phyloP scores from a whole-genome alignment of 2,113 vertebrate species.

The Ancistrus triradiatus region DNA sequence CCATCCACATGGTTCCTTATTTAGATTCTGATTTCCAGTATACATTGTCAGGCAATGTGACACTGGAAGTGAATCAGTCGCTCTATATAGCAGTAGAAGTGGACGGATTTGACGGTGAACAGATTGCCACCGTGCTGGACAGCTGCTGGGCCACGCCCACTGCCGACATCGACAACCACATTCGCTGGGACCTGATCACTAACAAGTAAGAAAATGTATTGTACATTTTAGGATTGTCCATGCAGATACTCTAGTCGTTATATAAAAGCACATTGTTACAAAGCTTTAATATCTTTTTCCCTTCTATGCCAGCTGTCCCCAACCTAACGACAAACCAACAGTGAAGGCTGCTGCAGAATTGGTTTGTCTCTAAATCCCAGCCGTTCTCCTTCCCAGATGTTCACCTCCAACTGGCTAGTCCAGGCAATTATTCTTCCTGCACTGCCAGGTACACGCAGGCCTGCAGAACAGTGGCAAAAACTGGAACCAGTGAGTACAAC shows the following conservation, averaged over 20 bases:
- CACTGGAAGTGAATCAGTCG: conserved; percentile 31
- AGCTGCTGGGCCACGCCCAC: conserved; percentile 51
- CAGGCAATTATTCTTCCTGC: conserved; percentile 38
- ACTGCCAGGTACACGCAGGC: conserved; percentile 52
- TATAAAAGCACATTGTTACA: no score
- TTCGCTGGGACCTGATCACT: conserved; percentile 47
- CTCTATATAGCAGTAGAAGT: conserved; percentile 39
- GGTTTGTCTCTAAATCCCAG: conserved; percentile 28
- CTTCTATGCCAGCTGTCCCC: conserved; percentile 46
- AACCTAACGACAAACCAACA: conserved; percentile 35
- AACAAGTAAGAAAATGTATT: conserved; percentile 42
- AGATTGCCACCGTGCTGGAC: conserved; percentile 41
- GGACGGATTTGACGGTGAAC: conserved; percentile 22
- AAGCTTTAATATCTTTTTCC: background rate
- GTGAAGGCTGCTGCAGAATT: conserved; percentile 37
- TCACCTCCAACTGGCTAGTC: conserved; percentile 35
- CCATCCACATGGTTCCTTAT: conserved; percentile 39
- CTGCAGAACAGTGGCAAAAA: background rate
- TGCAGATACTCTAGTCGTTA: no score
- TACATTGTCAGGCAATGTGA: background rate
- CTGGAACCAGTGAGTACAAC: conserved; percentile 36
- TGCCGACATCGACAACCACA: background rate
- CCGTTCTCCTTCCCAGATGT: conserved; percentile 47
- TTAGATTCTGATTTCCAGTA: conserved; percentile 12
- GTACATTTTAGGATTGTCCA: no score